A percentile compares a stretch with the other conserved stretches of the same genome.
Conservation (phyloP, 2,113 vertebrate species). For the Coryphaenoides rupestris region DNA sequence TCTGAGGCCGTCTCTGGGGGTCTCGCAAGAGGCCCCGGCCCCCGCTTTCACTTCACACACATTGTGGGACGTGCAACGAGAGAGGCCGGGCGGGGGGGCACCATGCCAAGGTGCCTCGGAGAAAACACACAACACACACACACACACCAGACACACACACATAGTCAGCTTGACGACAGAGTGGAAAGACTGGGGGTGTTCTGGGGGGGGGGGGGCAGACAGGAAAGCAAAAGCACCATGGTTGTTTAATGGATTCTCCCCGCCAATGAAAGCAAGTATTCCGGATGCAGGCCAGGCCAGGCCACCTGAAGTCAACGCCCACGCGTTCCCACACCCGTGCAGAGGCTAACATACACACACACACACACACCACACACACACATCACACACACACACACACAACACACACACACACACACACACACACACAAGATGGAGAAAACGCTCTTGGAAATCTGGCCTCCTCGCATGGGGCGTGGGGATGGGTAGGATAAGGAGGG, state of each 20-base stretch:
- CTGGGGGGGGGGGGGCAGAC: conserved; percentile 48
- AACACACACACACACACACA: too few relatives aligned
- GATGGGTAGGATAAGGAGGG: conserved; percentile 27
- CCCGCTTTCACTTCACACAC: conserved; percentile 49
- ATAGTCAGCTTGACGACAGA: conserved; percentile 68
- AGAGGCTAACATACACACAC: too few relatives aligned
- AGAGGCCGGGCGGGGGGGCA: conserved; percentile 40
- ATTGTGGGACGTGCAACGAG: conserved; percentile 63
- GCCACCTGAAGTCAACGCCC: conserved; percentile 65
- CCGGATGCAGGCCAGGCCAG: conserved; percentile 41
- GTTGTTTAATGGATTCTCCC: conserved; percentile 72
- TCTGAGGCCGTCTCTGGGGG: conserved; percentile 39
- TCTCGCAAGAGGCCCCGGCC: neutral
- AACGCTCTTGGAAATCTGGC: conserved; percentile 41
- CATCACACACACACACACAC: too few relatives aligned
- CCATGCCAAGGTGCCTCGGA: too few relatives aligned
- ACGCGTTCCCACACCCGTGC: conserved; percentile 56
- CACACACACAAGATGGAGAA: conserved; percentile 32
- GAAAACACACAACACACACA: too few relatives aligned
- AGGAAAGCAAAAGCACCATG: conserved; percentile 68
- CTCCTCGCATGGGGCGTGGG: conserved; percentile 45
- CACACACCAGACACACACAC: too few relatives aligned
- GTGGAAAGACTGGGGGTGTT: conserved; percentile 56
- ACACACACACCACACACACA: too few relatives aligned
- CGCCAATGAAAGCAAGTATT: conserved; percentile 68